Percentiles rank a stretch among this genome's conserved stretches.
Evolutionary conservation across 2,888 invertebrate genomes (phyloP).

Genomic region (Brachylomia viminalis): DNA sequence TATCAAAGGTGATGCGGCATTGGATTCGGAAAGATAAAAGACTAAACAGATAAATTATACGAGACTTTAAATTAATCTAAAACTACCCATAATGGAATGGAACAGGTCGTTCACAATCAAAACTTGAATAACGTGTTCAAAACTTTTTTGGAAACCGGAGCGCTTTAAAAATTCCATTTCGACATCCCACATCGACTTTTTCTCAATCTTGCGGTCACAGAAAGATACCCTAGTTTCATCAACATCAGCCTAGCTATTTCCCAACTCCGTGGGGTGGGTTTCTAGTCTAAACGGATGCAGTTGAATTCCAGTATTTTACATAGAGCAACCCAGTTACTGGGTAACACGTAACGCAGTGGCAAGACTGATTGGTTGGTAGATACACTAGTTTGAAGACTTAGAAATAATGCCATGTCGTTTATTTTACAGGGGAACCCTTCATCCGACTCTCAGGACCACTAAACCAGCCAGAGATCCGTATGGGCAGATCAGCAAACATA

Average conservation of each 20-base stretch:
- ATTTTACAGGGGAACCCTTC: slow-evolving; percentile 83
- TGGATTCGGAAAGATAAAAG: not conserved
- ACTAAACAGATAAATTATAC: too few relatives aligned
- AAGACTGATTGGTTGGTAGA: not conserved
- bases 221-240: not conserved
- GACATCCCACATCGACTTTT: too few relatives aligned
- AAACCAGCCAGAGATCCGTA: slow-evolving; percentile 77
- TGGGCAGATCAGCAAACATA: slow-evolving; percentile 81
- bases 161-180: not conserved
- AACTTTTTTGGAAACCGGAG: not conserved
- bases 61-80: too few relatives aligned
- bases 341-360: not conserved
- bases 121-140: not conserved
- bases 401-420: not conserved
- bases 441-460: slow-evolving; percentile 82
- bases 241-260: too few relatives aligned
- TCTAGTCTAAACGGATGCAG: not conserved
- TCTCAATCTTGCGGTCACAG: not conserved
- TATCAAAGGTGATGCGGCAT: not conserved
- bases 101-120: too few relatives aligned
- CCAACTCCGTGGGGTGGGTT: not conserved
- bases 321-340: not conserved
- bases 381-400: not conserved
- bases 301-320: not conserved
- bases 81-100: not conserved